Conservation (phyloP, 2,888 invertebrate genomes). For the Anarsia innoxiella region DNA sequence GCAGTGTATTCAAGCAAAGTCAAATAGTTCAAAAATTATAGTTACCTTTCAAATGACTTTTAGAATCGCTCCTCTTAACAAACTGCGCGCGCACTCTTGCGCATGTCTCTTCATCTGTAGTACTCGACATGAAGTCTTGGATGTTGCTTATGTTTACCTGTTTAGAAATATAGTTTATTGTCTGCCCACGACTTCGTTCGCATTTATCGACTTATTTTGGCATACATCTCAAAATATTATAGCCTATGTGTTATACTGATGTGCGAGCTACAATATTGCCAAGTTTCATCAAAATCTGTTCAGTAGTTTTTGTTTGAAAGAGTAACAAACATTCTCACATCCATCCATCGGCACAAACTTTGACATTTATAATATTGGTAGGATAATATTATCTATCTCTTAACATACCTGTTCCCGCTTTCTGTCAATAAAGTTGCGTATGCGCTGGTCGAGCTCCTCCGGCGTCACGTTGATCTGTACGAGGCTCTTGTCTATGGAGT, state of each 20-base stretch:
- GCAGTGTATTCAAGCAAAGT: too few relatives aligned
- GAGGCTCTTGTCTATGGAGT: constrained; percentile 46
- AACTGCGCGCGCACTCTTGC: constrained; percentile 85
- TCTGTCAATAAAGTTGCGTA: constrained; percentile 82
- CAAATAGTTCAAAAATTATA: background rate
- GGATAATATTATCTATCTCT: background rate
- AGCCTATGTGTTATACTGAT: too few relatives aligned
- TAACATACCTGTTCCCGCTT: constrained; percentile 80
- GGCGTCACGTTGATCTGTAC: constrained; percentile 82
- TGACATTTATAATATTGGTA: too few relatives aligned
- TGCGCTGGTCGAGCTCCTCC: constrained; percentile 80
- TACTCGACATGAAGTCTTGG: constrained; percentile 79
- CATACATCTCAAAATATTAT: too few relatives aligned
- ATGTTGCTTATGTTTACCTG: constrained; percentile 79
- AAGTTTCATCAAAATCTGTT: too few relatives aligned
- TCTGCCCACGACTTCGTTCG: too few relatives aligned
- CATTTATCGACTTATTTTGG: too few relatives aligned
- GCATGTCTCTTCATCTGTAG: constrained; percentile 75
- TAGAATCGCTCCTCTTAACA: constrained; percentile 81
- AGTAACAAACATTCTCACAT: too few relatives aligned
- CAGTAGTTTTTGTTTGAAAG: too few relatives aligned
- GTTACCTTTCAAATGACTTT: constrained; percentile 86
- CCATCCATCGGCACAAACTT: too few relatives aligned
- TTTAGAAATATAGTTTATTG: background rate
- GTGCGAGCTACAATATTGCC: too few relatives aligned